phyloP scores from a whole-genome alignment of 2,113 vertebrate species.

The Gavia stellata region DNA sequence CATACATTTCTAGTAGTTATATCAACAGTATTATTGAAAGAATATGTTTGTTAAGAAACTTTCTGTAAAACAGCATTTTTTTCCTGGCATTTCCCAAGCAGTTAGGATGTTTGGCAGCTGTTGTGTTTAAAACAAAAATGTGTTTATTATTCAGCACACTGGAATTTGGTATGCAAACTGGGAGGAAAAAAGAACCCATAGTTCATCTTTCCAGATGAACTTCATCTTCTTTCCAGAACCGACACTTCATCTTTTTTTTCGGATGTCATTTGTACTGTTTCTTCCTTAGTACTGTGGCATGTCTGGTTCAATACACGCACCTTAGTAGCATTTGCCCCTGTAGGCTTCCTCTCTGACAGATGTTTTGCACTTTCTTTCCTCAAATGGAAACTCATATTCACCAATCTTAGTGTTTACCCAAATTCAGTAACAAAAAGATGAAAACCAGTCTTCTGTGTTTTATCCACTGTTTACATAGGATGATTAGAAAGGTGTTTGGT shows the following conservation, averaged over 20 bases:
- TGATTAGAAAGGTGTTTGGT: neutral
- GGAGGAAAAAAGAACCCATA: neutral
- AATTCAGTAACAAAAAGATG: neutral
- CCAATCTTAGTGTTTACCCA: neutral
- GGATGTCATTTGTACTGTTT: neutral
- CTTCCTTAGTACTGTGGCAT: neutral
- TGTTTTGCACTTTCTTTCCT: neutral
- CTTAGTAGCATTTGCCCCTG: neutral
- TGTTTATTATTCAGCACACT: neutral
- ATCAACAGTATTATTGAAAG: neutral
- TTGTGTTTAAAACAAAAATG: conserved; percentile 28
- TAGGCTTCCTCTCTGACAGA: neutral
- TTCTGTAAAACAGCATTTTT: conserved; percentile 14
- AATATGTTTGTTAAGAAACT: neutral
- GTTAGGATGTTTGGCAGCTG: neutral
- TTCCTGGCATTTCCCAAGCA: conserved; percentile 10
- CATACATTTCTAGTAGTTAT: neutral
- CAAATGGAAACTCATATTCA: neutral
- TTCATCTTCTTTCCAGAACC: neutral
- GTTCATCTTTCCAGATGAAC: neutral
- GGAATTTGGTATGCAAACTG: neutral
- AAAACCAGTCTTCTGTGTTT: neutral
- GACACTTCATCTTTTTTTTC: neutral
- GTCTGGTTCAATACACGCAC: neutral
- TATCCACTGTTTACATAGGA: neutral